A percentile compares a stretch with the other conserved stretches of the same genome.
Evolutionary conservation across 2,888 invertebrate genomes (phyloP).

Genomic region (Dicyrtoma fusca): DNA sequence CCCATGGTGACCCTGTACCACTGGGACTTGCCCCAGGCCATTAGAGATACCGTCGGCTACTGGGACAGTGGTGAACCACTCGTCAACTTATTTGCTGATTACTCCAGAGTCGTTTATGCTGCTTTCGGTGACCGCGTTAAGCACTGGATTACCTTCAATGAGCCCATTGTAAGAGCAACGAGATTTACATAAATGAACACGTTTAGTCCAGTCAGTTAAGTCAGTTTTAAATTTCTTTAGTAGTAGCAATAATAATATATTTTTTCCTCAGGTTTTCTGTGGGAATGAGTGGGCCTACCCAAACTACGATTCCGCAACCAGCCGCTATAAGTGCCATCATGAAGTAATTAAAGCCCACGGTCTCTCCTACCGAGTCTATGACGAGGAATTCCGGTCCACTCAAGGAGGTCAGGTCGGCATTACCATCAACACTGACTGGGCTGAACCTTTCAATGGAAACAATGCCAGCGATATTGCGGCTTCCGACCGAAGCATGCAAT

Average conservation of each 20-base stretch:
- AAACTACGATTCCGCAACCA: constrained; percentile 58
- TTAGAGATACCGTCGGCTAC: constrained; percentile 25
- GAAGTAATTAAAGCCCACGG: constrained; percentile 70
- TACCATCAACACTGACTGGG: constrained; percentile 52
- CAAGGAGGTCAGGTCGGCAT: constrained; percentile 56
- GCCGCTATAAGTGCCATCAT: constrained; percentile 67
- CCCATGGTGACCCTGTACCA: constrained; percentile 44
- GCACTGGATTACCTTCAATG: constrained; percentile 40
- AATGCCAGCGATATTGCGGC: constrained; percentile 47
- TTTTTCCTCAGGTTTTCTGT: neutral
- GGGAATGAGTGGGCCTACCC: neutral
- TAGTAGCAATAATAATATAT: neutral
- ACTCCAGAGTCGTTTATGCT: constrained; percentile 25
- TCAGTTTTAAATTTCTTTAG: neutral
- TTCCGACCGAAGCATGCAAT: constrained; percentile 51
- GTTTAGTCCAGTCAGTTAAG: neutral
- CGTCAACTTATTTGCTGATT: constrained; percentile 31
- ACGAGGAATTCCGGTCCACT: constrained; percentile 62
- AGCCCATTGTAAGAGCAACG: constrained; percentile 23
- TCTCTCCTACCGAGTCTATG: constrained; percentile 67
- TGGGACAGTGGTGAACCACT: constrained; percentile 32
- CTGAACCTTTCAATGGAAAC: constrained; percentile 49
- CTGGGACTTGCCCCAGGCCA: constrained; percentile 41
- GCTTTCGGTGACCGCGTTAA: constrained; percentile 40
- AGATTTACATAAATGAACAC: neutral